Evolutionary conservation across 1,140 invertebrate species (phyloP).

Genomic region (Habropoda laboriosa): DNA sequence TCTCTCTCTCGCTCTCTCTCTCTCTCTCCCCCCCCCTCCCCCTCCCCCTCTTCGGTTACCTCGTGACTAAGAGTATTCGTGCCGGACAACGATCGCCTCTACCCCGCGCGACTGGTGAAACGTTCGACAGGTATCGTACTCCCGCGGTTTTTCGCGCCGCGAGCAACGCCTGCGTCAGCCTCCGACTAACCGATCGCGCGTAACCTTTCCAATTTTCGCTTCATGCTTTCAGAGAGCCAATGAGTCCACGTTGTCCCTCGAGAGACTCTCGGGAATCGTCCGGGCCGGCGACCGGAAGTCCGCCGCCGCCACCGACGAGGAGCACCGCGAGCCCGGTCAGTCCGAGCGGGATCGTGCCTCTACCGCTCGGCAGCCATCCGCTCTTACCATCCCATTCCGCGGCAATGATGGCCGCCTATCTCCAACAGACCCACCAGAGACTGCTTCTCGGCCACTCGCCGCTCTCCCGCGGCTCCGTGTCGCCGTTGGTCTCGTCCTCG

Average conservation of each 20-base stretch:
- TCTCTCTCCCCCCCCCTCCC: not conserved
- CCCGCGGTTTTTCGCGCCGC: constrained; percentile 31
- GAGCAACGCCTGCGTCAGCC: constrained; percentile 19
- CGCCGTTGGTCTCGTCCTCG: constrained; percentile 84
- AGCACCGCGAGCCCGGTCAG: constrained; percentile 82
- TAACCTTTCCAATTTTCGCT: constrained; percentile 16
- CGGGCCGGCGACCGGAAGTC: constrained; percentile 83
- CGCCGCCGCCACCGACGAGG: constrained; percentile 83
- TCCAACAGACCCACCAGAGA: constrained; percentile 87
- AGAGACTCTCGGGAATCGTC: constrained; percentile 87
- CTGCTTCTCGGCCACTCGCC: constrained; percentile 89
- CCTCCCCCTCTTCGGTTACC: no score
- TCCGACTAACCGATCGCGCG: not conserved
- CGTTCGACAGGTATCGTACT: constrained; percentile 57
- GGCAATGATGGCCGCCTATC: constrained; percentile 88
- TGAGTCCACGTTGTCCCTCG: constrained; percentile 89
- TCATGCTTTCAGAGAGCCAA: constrained; percentile 86
- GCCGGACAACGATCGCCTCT: no score
- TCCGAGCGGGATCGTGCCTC: constrained; percentile 78
- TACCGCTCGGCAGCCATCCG: constrained; percentile 79
- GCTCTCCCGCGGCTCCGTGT: constrained; percentile 84
- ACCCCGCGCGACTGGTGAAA: no score
- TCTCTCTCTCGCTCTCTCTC: not conserved
- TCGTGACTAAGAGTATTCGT: no score
- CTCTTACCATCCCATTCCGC: constrained; percentile 89